Percentiles rank a stretch among this genome's conserved stretches.
phyloP scores from a whole-genome alignment of 2,113 vertebrate species.

The Neodon shergylaensis region DNA sequence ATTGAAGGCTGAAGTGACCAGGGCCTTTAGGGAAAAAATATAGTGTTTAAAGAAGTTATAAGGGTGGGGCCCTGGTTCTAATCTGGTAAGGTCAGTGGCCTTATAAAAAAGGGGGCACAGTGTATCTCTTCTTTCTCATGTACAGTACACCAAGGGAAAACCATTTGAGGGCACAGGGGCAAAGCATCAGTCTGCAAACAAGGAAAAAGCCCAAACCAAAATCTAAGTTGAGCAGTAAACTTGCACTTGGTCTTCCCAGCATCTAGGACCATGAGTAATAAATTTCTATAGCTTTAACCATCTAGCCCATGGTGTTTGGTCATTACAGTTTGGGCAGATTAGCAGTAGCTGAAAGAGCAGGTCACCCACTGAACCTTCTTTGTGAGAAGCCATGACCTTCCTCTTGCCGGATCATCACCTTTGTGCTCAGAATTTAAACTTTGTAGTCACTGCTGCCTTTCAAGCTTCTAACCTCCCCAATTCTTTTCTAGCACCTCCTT shows the following conservation, averaged over 20 bases:
- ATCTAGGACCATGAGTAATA: slow-evolving; percentile 16
- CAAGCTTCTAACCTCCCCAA: neutral
- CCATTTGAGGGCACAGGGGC: neutral
- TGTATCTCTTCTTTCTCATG: neutral
- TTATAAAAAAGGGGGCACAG: neutral
- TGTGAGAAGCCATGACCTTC: neutral
- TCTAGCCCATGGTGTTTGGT: neutral
- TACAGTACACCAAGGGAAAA: neutral
- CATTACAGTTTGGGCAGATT: neutral
- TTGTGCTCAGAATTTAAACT: neutral
- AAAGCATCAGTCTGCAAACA: neutral
- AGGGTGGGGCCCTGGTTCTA: neutral
- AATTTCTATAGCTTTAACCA: neutral
- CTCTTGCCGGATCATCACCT: neutral
- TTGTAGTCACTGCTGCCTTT: neutral
- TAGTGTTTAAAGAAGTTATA: neutral
- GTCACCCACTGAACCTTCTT: neutral
- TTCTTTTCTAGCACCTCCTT: neutral
- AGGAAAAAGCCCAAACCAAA: neutral
- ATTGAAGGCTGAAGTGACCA: neutral
- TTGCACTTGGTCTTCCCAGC: neutral
- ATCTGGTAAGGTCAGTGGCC: neutral
- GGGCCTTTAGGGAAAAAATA: neutral
- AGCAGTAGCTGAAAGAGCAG: neutral
- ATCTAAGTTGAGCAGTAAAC: neutral